Conservation (phyloP, 2,888 invertebrate genomes). For the Maniola hyperantus region DNA sequence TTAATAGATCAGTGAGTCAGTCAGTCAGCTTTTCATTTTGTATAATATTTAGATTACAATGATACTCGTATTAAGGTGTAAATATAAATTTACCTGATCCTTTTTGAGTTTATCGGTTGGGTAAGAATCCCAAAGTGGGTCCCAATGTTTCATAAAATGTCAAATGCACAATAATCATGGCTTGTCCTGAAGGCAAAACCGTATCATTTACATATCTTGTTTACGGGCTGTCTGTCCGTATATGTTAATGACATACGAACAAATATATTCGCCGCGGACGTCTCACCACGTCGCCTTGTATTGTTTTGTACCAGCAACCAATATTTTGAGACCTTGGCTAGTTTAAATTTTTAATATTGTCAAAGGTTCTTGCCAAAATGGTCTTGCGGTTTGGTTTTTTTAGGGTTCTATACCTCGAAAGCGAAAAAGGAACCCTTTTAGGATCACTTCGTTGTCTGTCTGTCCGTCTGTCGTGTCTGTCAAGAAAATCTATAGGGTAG, state of each 20-base stretch:
- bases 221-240: slow-evolving; percentile 66
- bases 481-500: no score
- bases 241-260: slow-evolving; percentile 68
- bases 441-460: no score
- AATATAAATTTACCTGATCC: no score
- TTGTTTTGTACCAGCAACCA: slow-evolving; percentile 58
- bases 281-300: slow-evolving; percentile 54
- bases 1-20: no score
- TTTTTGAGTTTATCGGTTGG: no score
- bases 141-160: slow-evolving; percentile 45
- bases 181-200: slow-evolving; percentile 50
- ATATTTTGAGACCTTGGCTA: slow-evolving; percentile 42
- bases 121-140: no score
- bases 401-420: no score
- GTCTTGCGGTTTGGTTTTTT: slow-evolving; percentile 49
- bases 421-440: no score
- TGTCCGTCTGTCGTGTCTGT: no score
- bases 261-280: slow-evolving; percentile 64
- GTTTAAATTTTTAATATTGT: slow-evolving; percentile 2
- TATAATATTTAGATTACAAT: no score
- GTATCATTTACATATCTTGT: slow-evolving; percentile 74
- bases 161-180: slow-evolving; percentile 47
- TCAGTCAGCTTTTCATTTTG: no score
- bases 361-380: slow-evolving; percentile 48
- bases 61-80: no score